Base-by-base conservation (phyloP, 2,888 invertebrate genomes). In the Vannuccia rotundouncinata region DNA sequence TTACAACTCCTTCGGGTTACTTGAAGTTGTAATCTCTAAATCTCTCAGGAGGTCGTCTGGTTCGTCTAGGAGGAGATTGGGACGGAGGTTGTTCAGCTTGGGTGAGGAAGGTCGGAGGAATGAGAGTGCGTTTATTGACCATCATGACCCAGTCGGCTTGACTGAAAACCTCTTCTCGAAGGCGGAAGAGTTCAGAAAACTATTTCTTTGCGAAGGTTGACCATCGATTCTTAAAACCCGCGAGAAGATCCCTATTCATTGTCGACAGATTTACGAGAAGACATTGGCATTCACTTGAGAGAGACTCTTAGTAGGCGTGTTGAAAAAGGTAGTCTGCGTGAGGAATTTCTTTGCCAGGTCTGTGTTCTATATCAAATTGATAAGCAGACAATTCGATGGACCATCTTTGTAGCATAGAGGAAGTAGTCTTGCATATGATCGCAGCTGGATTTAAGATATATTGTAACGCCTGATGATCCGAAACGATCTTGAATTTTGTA, bases 81-180 rank as follows among this genome's bases (percentile, higher is more conserved):
- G n/a, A n/a, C n/a, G n/a, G n/a, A n/a, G n/a, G n/a, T n/a, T n/a
- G n/a, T n/a, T n/a, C n/a, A n/a, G n/a, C n/a, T n/a, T n/a, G n/a
- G n/a, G n/a, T n/a, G n/a, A n/a, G 27, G 30, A 22, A 75, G 27
- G 29, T 17, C 2, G 75, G 75, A 29, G 75, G 75, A 75, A 75
- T 75, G 2, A 75, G 29, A 10, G 75, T 29, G 2, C 29, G 75
- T 75, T 75, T 29, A 10, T 75, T 75, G 27, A 75, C 30, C 30
- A 75, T 5, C 1, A 75, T 2, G 2, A 75, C 2, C 13, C 29
- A 17, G 22, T 75, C 73, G 13, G 73, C 5, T 22, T 73, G 27
- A 22, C 2, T 27, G n/a, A 22, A 73, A 22, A 73, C 10, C 10
- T 73, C 2, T 27, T 73, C 27, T 22, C 73, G 5, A 2, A 27